These are phyloP conservation scores for Hirundo rustica DNA, from an alignment of 2,797 vertebrate genomes.

Conservation along the genomic window DNA sequence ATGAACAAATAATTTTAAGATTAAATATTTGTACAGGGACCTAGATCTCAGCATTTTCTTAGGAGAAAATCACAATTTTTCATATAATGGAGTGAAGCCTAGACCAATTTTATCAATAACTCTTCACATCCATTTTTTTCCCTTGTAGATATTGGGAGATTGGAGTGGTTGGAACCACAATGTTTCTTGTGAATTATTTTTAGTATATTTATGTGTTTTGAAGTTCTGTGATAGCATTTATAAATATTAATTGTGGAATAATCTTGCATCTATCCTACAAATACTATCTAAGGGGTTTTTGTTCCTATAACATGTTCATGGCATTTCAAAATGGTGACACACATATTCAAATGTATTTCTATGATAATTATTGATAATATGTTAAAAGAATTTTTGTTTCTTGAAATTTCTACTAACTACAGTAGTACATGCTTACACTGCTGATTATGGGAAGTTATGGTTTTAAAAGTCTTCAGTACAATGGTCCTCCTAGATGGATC, in stretches of 20 bases:
- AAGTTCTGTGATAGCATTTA: neutral
- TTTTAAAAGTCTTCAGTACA: neutral
- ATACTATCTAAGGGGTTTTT: neutral
- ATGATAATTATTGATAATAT: neutral
- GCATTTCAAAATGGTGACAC: neutral
- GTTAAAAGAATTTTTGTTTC: neutral
- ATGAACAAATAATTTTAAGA: neutral
- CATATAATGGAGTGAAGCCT: neutral
- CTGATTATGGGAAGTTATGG: neutral
- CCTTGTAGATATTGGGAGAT: rapidly evolving
- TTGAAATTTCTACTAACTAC: neutral
- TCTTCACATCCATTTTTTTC: rapidly evolving
- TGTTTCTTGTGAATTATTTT: neutral
- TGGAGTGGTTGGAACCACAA: neutral
- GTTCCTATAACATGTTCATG: neutral
- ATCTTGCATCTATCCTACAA: neutral
- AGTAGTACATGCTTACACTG: neutral
- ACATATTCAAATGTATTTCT: neutral
- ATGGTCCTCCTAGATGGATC: neutral
- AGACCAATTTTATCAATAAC: neutral
- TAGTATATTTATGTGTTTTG: neutral
- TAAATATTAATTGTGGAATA: neutral
- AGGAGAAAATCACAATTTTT: neutral
- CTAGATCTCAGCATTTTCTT: neutral
- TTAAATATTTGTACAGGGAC: neutral